Evolutionary conservation across 2,797 vertebrate genomes (phyloP), one percentile per base, ranked within the genome.

Genomic region (Acanthiza pusilla): DNA sequence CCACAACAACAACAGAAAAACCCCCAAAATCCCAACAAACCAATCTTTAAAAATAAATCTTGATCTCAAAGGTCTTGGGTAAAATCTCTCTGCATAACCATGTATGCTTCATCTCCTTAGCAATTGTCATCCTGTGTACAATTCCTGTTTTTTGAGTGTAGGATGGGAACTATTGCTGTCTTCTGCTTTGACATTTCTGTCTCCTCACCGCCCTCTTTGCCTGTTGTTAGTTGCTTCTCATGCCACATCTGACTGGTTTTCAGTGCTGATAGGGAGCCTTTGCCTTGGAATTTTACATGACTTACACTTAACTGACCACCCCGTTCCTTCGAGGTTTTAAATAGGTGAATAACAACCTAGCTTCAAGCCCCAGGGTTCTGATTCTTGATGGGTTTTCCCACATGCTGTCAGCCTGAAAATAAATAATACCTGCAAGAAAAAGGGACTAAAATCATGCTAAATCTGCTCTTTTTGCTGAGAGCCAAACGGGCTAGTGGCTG

Each of bases 351-450:
- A 91, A 91, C 83, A 92, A 82, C 50, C 71, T 32, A 58, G 65
- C 53, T 83, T 79, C 57, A 26, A 48, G 84, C 78, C 74, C 63
- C 7, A 9, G 54, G 78, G 81, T 68, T 89, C 68, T 83, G 77
- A 53, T 85, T 87, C 86, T 92, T 96, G 84, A 89, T 93, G 67
- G 63, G 22, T 85, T 95, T 95, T 83, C 81, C 60, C 71, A 89
- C 67, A 68, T 53, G 67, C 86, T 92, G 86, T 88, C 89, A 92
- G 60, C 67, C 25, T 73, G 73, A 76, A 93, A 92, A 92, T 95
- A 91, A 95, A 92, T 78, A 96, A 88, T 72, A 91, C 58, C 76
- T 91, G n/a, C 66, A 88, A 72, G 79, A 45, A 83, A 93, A 84
- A 55, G 40, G 66, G 48, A 57, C 66, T 89, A 38, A 89, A 88